These are phyloP conservation scores for Heliconius hewitsoni DNA, from an alignment of 1,140 invertebrate genomes.

Conservation along the genomic window DNA sequence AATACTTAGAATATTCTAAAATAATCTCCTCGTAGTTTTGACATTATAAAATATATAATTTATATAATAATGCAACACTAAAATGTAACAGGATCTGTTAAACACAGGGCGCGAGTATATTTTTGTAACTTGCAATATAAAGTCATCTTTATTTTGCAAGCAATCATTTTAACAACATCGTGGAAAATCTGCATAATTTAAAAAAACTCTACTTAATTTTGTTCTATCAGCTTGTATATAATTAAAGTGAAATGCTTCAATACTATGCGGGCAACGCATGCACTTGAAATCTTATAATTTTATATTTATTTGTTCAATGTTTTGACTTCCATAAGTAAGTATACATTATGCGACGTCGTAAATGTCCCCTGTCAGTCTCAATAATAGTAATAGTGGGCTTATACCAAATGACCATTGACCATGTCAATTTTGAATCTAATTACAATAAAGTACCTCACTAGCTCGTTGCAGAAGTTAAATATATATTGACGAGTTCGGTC, in stretches of 20 bases:
- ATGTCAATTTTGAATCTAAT: conserved; percentile 14
- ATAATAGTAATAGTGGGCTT: conserved; percentile 9
- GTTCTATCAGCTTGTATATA: not conserved
- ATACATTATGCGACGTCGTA: not conserved
- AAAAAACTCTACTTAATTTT: not conserved
- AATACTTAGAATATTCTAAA: not conserved
- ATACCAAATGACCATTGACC: conserved; percentile 10
- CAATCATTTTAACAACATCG: not conserved
- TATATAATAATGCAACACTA: not conserved
- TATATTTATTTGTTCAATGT: not conserved
- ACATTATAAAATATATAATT: not conserved
- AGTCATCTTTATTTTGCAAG: not conserved
- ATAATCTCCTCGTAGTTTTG: not conserved
- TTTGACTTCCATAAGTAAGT: not conserved
- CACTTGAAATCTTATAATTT: not conserved
- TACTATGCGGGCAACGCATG: not conserved
- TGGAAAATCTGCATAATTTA: not conserved
- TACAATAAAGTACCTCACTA: conserved; percentile 9
- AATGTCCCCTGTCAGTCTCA: conserved; percentile 14
- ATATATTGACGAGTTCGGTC: conserved; percentile 33
- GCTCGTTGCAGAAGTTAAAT: conserved; percentile 40
- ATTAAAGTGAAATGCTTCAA: conserved; percentile 1
- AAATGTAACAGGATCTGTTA: not conserved
- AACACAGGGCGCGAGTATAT: not conserved
- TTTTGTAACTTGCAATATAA: not conserved